phyloP scores from a whole-genome alignment of 2,888 invertebrate genomes.

The Dynastes hyllus region DNA sequence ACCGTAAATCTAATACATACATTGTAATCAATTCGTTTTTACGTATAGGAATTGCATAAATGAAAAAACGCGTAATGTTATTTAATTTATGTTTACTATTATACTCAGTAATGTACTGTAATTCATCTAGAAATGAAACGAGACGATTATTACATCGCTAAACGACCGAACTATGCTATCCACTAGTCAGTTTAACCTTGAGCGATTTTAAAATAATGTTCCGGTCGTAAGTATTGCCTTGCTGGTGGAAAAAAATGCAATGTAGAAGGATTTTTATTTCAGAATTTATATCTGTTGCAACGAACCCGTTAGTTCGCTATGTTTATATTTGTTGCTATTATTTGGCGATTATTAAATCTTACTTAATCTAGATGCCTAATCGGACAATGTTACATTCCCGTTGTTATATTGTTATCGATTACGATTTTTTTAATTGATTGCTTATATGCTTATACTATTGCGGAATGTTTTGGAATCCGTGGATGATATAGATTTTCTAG shows the following conservation, averaged over 20 bases:
- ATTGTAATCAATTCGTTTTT: neutral
- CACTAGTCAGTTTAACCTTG: slow-evolving; percentile 34
- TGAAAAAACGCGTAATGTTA: slow-evolving; percentile 8
- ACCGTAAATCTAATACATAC: no score
- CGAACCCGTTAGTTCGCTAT: no score
- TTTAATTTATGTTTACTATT: slow-evolving; percentile 27
- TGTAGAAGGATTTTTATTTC: neutral
- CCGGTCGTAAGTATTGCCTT: neutral
- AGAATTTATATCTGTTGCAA: neutral
- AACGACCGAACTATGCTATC: slow-evolving; percentile 15
- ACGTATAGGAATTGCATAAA: slow-evolving; percentile 9
- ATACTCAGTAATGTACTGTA: slow-evolving; percentile 19
- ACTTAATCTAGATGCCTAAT: neutral
- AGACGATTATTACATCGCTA: neutral
- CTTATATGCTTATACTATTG: no score
- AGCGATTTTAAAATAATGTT: slow-evolving; percentile 31
- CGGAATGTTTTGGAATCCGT: no score
- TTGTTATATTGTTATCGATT: no score
- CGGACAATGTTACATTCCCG: neutral
- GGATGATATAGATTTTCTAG: no score
- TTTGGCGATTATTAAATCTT: neutral
- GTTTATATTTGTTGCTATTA: neutral
- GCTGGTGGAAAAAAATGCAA: slow-evolving; percentile 29
- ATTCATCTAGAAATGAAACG: slow-evolving; percentile 20
- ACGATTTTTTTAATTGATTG: no score